phyloP scores from a whole-genome alignment of 2,113 vertebrate species.

The Rafetus swinhoei region DNA sequence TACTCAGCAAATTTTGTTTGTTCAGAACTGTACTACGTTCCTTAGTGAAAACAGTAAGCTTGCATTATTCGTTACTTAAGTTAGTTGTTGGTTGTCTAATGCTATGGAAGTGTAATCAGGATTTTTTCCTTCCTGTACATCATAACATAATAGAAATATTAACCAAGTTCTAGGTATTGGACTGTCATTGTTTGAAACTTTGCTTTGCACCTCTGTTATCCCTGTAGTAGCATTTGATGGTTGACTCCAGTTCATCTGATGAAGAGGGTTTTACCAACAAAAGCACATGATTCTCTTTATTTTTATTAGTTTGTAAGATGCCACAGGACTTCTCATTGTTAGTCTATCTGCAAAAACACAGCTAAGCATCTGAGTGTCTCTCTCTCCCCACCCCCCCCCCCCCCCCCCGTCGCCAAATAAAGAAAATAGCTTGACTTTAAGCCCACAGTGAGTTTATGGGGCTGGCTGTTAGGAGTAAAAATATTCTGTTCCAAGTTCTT shows the following conservation, averaged over 20 bases:
- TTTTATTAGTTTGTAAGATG: too few relatives aligned
- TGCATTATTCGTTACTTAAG: accelerated
- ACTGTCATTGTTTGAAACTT: not conserved
- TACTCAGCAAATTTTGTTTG: accelerated
- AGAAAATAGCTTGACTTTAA: accelerated
- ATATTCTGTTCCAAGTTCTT: not conserved
- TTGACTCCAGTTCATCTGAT: too few relatives aligned
- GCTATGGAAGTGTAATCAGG: not conserved
- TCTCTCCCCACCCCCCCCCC: too few relatives aligned
- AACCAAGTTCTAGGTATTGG: accelerated
- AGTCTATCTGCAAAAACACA: too few relatives aligned
- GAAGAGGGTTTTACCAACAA: too few relatives aligned
- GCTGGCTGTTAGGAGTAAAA: not conserved
- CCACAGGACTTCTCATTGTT: too few relatives aligned
- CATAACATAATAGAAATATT: accelerated
- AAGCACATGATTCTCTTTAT: too few relatives aligned
- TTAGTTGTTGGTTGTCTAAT: not conserved
- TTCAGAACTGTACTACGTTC: accelerated
- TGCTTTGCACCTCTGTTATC: accelerated
- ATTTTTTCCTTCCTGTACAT: not conserved
- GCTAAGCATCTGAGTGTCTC: too few relatives aligned
- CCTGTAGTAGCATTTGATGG: not conserved
- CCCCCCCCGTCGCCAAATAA: too few relatives aligned
- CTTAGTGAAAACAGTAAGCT: accelerated
- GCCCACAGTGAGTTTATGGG: not conserved